Evolutionary conservation across 2,888 invertebrate genomes (phyloP).

Genomic region (Temnothorax rugatulus): DNA sequence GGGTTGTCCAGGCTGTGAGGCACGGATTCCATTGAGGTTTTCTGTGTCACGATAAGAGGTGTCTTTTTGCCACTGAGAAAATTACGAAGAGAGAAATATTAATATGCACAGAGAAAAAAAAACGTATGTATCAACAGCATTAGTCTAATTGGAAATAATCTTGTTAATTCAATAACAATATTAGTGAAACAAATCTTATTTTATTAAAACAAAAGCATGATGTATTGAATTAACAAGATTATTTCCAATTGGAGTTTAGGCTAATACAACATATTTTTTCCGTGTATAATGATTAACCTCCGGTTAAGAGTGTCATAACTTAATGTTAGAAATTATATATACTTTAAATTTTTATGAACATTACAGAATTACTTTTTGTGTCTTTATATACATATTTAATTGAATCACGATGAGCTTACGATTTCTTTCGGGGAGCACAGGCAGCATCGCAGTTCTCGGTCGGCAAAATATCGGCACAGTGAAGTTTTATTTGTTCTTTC

Average conservation of each 20-base stretch:
- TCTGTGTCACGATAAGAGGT: conserved; percentile 67
- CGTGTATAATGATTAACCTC: no score
- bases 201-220: no score
- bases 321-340: neutral
- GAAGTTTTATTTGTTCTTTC: conserved; percentile 92
- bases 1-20: conserved; percentile 81
- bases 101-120: neutral
- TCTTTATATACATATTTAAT: conserved; percentile 9
- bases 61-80: conserved; percentile 53
- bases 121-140: neutral
- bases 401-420: conserved; percentile 41
- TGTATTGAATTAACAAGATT: no score
- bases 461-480: conserved; percentile 89
- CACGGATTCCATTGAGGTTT: conserved; percentile 57
- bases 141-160: no score
- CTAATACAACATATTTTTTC: no score
- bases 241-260: no score
- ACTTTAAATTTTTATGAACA: neutral
- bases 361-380: conserved; percentile 11
- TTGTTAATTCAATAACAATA: no score
- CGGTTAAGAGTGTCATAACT: neutral
- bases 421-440: conserved; percentile 53
- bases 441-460: conserved; percentile 79
- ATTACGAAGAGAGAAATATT: conserved; percentile 35
- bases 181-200: no score